phyloP scores from a whole-genome alignment of 2,113 vertebrate species.

The Sitta europaea region DNA sequence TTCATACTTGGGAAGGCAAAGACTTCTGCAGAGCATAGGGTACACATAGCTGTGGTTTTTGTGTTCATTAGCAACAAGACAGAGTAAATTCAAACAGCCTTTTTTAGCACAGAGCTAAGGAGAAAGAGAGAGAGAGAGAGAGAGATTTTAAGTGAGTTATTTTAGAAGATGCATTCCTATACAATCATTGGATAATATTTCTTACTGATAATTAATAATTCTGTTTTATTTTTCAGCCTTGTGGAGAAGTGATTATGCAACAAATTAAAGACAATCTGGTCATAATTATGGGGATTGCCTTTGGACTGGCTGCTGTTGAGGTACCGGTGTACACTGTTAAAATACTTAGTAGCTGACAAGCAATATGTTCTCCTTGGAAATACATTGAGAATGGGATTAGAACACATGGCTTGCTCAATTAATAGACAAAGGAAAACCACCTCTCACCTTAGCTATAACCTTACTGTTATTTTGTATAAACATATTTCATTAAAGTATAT shows the following conservation, averaged over 20 bases:
- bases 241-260: neutral
- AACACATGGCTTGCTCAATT: slow-evolving; percentile 9
- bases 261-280: neutral
- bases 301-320: slow-evolving; percentile 76
- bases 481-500: neutral
- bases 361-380: neutral
- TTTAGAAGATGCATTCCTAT: neutral
- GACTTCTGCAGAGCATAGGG: neutral
- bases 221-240: slow-evolving; percentile 60
- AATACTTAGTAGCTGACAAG: neutral
- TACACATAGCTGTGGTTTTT: neutral
- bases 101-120: neutral
- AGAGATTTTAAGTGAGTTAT: neutral
- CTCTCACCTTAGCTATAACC: neutral
- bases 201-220: neutral
- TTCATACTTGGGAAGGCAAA: neutral
- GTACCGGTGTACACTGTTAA: slow-evolving; percentile 47
- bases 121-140: neutral
- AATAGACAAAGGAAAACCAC: neutral
- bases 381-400: neutral
- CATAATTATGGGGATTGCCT: slow-evolving; percentile 67
- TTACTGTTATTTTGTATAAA: neutral
- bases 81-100: neutral
- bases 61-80: neutral
- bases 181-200: neutral